These are phyloP conservation scores for Pachycephala philippinensis DNA, from an alignment of 2,113 vertebrate species.

Conservation along the genomic window DNA sequence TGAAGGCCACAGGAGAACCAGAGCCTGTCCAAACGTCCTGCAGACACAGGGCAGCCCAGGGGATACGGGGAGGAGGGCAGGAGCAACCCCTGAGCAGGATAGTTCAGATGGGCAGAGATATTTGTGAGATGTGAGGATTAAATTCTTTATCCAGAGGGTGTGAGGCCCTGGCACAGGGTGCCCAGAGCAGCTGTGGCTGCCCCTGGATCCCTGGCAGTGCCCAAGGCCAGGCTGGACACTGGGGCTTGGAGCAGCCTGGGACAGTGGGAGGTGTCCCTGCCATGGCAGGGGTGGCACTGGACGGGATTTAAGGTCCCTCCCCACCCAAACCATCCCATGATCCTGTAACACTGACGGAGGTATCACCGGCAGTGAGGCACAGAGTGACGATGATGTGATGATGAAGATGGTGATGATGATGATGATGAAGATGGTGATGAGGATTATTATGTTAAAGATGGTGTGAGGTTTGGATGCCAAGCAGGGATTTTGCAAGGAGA, in stretches of 20 bases:
- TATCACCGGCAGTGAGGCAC: neutral
- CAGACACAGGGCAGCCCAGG: neutral
- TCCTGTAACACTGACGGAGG: neutral
- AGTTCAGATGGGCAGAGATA: neutral
- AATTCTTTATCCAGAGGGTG: neutral
- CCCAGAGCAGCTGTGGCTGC: neutral
- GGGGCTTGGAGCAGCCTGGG: neutral
- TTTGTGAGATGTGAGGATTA: neutral
- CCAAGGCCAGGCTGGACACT: neutral
- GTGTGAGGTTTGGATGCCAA: no score
- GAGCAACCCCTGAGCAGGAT: neutral
- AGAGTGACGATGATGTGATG: neutral
- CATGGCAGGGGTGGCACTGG: no score
- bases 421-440: neutral
- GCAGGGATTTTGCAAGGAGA: neutral
- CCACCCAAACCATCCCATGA: neutral
- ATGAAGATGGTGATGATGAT: neutral
- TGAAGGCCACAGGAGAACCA: neutral
- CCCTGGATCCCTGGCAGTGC: neutral
- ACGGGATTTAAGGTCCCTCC: accelerated
- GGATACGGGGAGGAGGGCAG: neutral
- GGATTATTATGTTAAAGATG: neutral
- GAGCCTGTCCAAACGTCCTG: neutral
- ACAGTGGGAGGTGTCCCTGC: neutral
- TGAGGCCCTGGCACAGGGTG: neutral